Evolutionary conservation across 2,888 invertebrate species (phyloP).

Genomic region (Eupithecia vulgata): DNA sequence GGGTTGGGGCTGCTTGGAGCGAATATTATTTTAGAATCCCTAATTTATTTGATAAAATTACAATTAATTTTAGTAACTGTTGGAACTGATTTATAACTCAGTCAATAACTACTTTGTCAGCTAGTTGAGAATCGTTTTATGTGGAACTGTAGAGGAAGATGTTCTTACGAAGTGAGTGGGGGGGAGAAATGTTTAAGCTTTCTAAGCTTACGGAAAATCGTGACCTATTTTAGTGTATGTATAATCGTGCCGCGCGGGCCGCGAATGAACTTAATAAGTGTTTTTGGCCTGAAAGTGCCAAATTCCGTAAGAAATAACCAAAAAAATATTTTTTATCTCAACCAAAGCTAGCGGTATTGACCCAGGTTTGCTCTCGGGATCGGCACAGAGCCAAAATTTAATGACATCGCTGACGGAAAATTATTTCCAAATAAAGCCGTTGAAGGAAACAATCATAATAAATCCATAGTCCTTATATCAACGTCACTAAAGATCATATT

Average conservation of each 20-base stretch:
- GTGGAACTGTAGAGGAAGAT: no score
- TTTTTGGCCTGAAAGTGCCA: neutral
- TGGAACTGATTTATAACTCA: neutral
- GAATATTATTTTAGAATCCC: neutral
- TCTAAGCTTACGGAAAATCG: no score
- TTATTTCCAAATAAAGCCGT: conserved; percentile 56
- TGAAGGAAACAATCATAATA: conserved; percentile 43
- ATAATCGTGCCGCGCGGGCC: no score
- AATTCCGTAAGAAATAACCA: neutral
- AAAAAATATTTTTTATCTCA: neutral
- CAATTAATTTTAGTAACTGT: neutral
- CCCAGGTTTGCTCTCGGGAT: conserved; percentile 31
- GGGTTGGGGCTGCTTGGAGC: neutral
- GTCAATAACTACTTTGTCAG: no score
- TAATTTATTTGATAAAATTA: neutral
- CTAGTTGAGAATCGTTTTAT: no score
- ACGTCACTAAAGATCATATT: conserved; percentile 20
- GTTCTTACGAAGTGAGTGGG: no score
- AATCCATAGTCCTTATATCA: conserved; percentile 14
- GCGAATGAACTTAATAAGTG: no score
- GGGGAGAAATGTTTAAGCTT: no score
- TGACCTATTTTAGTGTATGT: no score
- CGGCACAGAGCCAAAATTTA: conserved; percentile 60
- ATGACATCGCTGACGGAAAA: conserved; percentile 54
- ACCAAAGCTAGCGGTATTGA: neutral